phyloP scores from a whole-genome alignment of 2,797 vertebrate genomes.

The Hafferia zeledoni region DNA sequence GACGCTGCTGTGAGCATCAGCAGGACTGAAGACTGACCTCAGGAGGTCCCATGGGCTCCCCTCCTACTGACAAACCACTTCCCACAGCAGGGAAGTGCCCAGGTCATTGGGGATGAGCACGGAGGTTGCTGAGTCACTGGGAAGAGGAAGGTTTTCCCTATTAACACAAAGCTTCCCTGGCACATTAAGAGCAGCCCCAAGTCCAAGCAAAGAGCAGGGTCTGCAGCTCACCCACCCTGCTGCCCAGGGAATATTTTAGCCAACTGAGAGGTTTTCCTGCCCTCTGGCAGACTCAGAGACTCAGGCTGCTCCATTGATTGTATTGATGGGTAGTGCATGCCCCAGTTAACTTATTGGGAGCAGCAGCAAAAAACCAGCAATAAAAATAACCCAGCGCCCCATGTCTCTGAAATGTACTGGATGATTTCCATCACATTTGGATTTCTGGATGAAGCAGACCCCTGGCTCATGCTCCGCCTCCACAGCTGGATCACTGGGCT shows the following conservation, averaged over 20 bases:
- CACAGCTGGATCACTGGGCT: background rate
- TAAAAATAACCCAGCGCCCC: background rate
- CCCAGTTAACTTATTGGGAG: conserved; percentile 47
- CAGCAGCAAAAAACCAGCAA: background rate
- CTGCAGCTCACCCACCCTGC: background rate
- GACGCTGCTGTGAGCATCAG: background rate
- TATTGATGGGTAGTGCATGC: conserved; percentile 5
- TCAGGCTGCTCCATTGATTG: conserved; percentile 24
- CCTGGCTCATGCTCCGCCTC: accelerated
- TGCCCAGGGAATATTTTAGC: background rate
- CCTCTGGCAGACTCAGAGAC: background rate
- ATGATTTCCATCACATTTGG: background rate
- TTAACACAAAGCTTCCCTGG: background rate
- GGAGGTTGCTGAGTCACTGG: background rate
- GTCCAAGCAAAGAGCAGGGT: background rate
- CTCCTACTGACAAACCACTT: background rate
- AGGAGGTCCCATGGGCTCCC: background rate
- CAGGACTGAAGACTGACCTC: background rate
- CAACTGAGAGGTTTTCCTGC: background rate
- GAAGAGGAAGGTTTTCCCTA: background rate
- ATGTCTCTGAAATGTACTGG: background rate
- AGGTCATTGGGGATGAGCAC: accelerated
- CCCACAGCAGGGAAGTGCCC: accelerated
- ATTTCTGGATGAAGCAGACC: background rate
- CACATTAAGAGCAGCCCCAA: background rate